Evolutionary conservation across 2,797 vertebrate species (phyloP).

Genomic region (Lithobates pipiens): DNA sequence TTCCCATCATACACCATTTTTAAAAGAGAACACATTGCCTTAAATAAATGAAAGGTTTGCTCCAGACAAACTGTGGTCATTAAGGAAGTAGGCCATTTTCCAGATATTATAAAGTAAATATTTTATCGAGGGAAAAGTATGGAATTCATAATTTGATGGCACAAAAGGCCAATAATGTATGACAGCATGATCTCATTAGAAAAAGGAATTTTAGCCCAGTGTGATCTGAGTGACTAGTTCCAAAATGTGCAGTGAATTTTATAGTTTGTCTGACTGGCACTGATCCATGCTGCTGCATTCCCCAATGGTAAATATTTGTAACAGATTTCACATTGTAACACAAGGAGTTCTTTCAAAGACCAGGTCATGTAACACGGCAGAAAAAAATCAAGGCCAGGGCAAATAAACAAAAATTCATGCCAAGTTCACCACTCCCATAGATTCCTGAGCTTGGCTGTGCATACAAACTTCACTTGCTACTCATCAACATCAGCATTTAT

Average conservation of each 20-base stretch:
- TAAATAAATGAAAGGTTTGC: constrained; percentile 69
- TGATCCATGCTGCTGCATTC: constrained; percentile 85
- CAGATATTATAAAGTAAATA: constrained; percentile 83
- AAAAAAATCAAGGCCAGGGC: constrained; percentile 89
- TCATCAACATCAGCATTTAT: constrained; percentile 88
- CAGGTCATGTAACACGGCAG: constrained; percentile 83
- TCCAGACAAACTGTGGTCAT: constrained; percentile 69
- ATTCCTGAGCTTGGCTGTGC: constrained; percentile 82
- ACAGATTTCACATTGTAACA: constrained; percentile 93
- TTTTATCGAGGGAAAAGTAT: constrained; percentile 83
- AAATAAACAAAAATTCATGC: constrained; percentile 94
- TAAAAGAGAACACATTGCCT: constrained; percentile 71
- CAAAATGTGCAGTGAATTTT: constrained; percentile 95
- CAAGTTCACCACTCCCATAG: constrained; percentile 88
- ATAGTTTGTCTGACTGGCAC: constrained; percentile 91
- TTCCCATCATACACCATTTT: constrained; percentile 63
- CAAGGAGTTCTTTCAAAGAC: constrained; percentile 95
- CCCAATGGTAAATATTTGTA: constrained; percentile 97
- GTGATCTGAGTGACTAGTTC: constrained; percentile 87
- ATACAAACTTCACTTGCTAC: constrained; percentile 83
- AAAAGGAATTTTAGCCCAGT: constrained; percentile 89
- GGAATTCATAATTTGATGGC: constrained; percentile 87
- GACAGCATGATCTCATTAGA: constrained; percentile 95
- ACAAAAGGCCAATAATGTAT: constrained; percentile 91
- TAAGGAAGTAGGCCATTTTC: constrained; percentile 76